phyloP scores from a whole-genome alignment of 2,113 vertebrate genomes.

The Oreochromis spilurus region DNA sequence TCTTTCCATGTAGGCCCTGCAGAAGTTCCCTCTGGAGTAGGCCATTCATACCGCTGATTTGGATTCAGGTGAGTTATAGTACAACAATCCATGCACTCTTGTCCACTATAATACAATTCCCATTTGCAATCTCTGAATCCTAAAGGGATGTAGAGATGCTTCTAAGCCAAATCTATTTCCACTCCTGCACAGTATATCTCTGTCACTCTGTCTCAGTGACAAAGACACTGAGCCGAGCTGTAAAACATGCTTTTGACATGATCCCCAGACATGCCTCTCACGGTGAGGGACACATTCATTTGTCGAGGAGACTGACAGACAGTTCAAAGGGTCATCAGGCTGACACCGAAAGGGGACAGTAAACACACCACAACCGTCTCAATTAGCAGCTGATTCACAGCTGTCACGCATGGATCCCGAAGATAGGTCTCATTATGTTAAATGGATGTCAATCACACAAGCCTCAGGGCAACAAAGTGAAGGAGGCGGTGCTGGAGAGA shows the following conservation, averaged over 20 bases:
- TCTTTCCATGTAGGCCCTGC: neutral
- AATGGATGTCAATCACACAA: slow-evolving; percentile 54
- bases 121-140: neutral
- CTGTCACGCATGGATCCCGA: slow-evolving; percentile 7
- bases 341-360: slow-evolving; percentile 61
- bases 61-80: neutral
- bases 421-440: slow-evolving; percentile 61
- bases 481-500: neutral
- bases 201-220: slow-evolving; percentile 44
- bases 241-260: slow-evolving; percentile 66
- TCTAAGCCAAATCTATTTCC: slow-evolving; percentile 30
- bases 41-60: neutral
- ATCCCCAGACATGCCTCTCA: slow-evolving; percentile 55
- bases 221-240: slow-evolving; percentile 58
- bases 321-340: slow-evolving; percentile 69
- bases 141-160: neutral
- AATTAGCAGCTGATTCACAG: slow-evolving; percentile 63
- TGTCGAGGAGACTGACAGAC: slow-evolving; percentile 60
- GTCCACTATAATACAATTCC: neutral
- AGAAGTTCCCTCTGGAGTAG: neutral
- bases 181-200: slow-evolving; percentile 8
- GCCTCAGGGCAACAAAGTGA: neutral
- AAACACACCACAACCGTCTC: slow-evolving; percentile 62
- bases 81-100: neutral
- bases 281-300: slow-evolving; percentile 64